Percentiles rank a stretch among this genome's conserved stretches.
Conservation (phyloP, 2,113 vertebrate genomes). For the Ctenodactylus gundi region DNA sequence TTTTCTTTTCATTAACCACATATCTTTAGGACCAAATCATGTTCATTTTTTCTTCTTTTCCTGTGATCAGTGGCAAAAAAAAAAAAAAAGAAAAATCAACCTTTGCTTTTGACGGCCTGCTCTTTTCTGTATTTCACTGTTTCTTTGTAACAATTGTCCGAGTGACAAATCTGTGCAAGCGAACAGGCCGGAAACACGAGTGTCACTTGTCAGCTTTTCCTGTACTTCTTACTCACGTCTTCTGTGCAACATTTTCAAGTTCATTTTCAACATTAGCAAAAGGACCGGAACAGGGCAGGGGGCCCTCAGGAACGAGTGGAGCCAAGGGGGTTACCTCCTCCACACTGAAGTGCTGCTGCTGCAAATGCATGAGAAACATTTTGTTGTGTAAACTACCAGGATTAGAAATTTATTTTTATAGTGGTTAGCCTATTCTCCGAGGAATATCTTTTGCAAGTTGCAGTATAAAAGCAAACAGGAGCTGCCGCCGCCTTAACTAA, state of each 20-base stretch:
- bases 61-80: too few species aligned
- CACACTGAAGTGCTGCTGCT: too few species aligned
- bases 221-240: accelerated
- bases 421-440: neutral
- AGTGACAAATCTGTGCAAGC: too few species aligned
- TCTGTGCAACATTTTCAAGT: neutral
- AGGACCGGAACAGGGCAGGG: neutral
- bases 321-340: accelerated
- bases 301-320: neutral
- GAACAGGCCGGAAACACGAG: accelerated
- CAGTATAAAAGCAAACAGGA: neutral
- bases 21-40: neutral
- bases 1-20: neutral
- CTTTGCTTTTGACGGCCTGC: neutral
- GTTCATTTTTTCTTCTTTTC: neutral
- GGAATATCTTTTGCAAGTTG: neutral
- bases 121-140: neutral
- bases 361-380: accelerated
- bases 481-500: slow-evolving; percentile 12
- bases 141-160: too few species aligned
- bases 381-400: neutral
- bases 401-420: neutral
- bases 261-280: neutral
- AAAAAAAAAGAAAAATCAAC: neutral
- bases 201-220: accelerated